Conservation (phyloP, 2,113 vertebrate species). For the Tychaedon coryphoeus region DNA sequence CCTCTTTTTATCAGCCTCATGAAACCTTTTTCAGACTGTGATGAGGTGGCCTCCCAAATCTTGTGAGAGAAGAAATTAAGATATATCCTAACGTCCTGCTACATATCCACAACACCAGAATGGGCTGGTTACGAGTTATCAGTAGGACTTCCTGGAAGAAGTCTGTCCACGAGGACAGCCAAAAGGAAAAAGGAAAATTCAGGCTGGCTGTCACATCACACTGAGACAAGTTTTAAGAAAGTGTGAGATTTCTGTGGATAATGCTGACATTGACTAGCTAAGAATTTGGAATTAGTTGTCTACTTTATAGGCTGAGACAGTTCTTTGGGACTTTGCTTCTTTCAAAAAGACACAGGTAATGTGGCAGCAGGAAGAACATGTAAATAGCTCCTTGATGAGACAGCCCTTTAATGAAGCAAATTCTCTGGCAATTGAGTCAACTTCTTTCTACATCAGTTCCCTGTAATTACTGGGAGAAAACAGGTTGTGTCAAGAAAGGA, state of each 20-base stretch:
- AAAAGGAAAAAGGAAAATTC: background rate
- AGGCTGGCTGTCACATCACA: background rate
- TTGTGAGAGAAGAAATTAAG: background rate
- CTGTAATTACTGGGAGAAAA: background rate
- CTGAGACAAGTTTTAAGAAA: background rate
- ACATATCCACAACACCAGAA: background rate
- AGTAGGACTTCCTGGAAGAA: background rate
- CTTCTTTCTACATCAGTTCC: background rate
- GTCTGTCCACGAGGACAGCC: background rate
- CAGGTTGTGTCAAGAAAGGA: background rate
- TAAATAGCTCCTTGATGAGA: background rate
- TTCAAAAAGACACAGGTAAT: background rate
- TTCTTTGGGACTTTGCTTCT: background rate
- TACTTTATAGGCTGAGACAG: background rate
- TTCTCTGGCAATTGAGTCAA: background rate
- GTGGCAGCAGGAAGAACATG: background rate
- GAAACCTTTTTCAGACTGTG: background rate
- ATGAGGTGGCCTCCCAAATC: background rate
- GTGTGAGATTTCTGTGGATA: background rate
- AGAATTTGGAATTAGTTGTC: background rate
- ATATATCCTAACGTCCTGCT: background rate
- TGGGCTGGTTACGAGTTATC: background rate
- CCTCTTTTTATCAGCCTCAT: background rate
- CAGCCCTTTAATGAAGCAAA: background rate
- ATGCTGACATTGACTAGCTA: background rate